A percentile compares a stretch with the other conserved stretches of the same genome.
Conservation (phyloP, 2,797 vertebrate genomes). For the Cynodonichthys magdalenae region DNA sequence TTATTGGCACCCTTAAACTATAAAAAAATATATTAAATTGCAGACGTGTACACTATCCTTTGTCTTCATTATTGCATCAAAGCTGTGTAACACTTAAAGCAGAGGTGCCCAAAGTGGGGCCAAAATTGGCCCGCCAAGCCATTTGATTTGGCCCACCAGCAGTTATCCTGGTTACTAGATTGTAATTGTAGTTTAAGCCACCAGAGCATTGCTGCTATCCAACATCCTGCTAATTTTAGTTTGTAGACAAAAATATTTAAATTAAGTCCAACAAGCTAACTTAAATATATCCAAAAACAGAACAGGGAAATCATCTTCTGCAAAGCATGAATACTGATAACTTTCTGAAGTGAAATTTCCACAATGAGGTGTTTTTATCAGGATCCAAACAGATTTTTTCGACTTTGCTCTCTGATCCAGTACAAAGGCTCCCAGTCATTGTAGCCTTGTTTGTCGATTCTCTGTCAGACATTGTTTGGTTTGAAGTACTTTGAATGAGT, state of each 20-base stretch:
- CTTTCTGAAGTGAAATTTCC: conserved; percentile 50
- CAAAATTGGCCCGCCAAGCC: too few species aligned
- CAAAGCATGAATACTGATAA: conserved; percentile 55
- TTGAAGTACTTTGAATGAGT: conserved; percentile 68
- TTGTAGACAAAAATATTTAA: conserved; percentile 22
- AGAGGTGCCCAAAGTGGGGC: too few species aligned
- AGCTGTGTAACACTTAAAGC: not conserved
- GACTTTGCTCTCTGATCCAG: conserved; percentile 67
- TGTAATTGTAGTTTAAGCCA: too few species aligned
- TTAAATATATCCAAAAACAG: conserved; percentile 63
- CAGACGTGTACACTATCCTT: not conserved
- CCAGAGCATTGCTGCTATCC: not conserved
- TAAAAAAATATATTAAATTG: not conserved
- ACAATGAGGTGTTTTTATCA: conserved; percentile 77
- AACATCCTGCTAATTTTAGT: too few species aligned
- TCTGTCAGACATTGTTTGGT: conserved; percentile 73
- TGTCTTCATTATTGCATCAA: not conserved
- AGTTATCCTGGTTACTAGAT: too few species aligned
- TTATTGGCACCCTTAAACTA: too few species aligned
- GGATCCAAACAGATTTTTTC: conserved; percentile 73
- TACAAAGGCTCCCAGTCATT: conserved; percentile 60
- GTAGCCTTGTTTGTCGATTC: conserved; percentile 72
- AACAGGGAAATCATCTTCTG: conserved; percentile 43
- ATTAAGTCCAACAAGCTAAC: conserved; percentile 53
- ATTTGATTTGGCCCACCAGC: too few species aligned